A percentile compares a stretch with the other conserved stretches of the same genome.
phyloP scores from a whole-genome alignment of 2,888 invertebrate species.

The Lordiphosa fenestrarum region DNA sequence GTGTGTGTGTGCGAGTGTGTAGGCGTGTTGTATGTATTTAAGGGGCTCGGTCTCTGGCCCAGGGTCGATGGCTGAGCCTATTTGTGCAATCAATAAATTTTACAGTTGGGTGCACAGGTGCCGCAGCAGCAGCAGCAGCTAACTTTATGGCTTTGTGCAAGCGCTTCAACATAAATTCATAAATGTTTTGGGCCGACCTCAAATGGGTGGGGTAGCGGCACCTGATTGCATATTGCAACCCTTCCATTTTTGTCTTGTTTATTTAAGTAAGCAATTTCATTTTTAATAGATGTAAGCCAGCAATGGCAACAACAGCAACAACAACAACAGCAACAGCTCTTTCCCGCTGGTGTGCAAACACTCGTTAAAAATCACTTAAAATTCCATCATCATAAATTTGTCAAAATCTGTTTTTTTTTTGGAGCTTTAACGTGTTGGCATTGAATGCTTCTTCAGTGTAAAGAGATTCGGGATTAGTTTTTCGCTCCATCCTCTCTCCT shows the following conservation, averaged over 20 bases:
- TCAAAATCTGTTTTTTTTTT: slow-evolving; percentile 58
- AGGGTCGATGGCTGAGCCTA: slow-evolving; percentile 34
- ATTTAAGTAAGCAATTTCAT: slow-evolving; percentile 49
- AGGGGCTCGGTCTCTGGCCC: slow-evolving; percentile 11
- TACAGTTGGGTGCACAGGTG: slow-evolving; percentile 67
- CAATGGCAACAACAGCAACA: slow-evolving; percentile 3
- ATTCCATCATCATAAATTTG: slow-evolving; percentile 80
- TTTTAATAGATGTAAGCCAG: slow-evolving; percentile 40
- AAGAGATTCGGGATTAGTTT: slow-evolving; percentile 21
- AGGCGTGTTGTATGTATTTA: slow-evolving; percentile 11
- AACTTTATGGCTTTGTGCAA: slow-evolving; percentile 33
- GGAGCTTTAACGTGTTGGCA: slow-evolving; percentile 34
- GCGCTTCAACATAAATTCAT: slow-evolving; percentile 49
- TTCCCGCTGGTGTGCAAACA: slow-evolving; percentile 37
- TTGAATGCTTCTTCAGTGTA: slow-evolving; percentile 24
- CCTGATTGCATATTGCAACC: slow-evolving; percentile 34
- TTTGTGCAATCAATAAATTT: slow-evolving; percentile 73
- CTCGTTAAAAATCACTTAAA: slow-evolving; percentile 80
- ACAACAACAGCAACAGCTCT: slow-evolving; percentile 6
- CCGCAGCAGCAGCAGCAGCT: slow-evolving; percentile 44
- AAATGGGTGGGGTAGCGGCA: slow-evolving; percentile 26
- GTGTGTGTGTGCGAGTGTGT: slow-evolving; percentile 11
- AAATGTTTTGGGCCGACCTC: slow-evolving; percentile 40
- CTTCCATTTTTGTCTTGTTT: slow-evolving; percentile 21
- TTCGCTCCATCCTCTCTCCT: slow-evolving; percentile 13